Conservation (phyloP, 1,140 invertebrate genomes). For the Drosophila nannoptera region DNA sequence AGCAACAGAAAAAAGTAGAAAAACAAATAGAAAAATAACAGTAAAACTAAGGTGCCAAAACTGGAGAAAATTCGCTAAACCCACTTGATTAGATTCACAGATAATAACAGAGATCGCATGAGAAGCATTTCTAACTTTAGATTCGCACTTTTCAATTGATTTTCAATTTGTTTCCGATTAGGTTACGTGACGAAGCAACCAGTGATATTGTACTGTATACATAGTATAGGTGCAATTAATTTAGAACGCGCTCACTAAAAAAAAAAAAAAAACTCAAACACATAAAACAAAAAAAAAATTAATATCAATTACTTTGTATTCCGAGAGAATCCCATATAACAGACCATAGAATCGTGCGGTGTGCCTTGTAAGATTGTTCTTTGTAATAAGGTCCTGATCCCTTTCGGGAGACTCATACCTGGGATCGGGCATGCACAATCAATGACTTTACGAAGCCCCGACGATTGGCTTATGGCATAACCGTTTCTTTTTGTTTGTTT, state of each 20-base stretch:
- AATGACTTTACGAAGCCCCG: constrained; percentile 73
- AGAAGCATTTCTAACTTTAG: constrained; percentile 36
- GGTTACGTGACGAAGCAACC: constrained; percentile 79
- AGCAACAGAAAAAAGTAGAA: constrained; percentile 21
- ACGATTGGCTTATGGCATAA: constrained; percentile 48
- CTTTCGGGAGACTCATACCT: constrained; percentile 74
- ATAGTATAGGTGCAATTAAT: constrained; percentile 80
- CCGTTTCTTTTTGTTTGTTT: constrained; percentile 56
- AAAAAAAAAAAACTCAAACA: background rate
- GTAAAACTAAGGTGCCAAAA: constrained; percentile 60
- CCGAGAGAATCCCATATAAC: constrained; percentile 27
- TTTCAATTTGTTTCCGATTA: constrained; percentile 73
- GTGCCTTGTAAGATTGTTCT: constrained; percentile 74
- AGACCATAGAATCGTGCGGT: constrained; percentile 28
- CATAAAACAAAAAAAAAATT: too few species aligned
- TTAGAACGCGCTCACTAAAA: constrained; percentile 78
- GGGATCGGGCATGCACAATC: constrained; percentile 47
- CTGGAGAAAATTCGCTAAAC: constrained; percentile 35
- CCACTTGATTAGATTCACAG: constrained; percentile 38
- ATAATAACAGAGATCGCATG: constrained; percentile 18
- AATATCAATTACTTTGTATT: constrained; percentile 50
- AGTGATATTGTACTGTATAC: constrained; percentile 80
- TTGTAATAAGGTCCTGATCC: constrained; percentile 56
- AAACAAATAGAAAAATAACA: constrained; percentile 14
- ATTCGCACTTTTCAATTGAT: constrained; percentile 64